phyloP scores from a whole-genome alignment of 2,888 invertebrate species.

The Vannuccia rotundouncinata region DNA sequence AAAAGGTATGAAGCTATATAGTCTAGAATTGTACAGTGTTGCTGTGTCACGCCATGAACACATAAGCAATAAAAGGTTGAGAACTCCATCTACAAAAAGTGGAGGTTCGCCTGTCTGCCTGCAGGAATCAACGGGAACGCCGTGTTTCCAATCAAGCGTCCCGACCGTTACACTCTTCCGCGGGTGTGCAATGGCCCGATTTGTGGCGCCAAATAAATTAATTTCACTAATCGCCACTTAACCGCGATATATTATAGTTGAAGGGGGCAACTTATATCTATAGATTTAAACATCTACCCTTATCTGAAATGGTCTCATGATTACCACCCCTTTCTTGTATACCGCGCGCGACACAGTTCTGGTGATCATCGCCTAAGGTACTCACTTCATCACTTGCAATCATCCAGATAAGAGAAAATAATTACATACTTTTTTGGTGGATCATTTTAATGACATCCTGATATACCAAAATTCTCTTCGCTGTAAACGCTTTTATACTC shows the following conservation, averaged over 20 bases:
- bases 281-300: too few relatives aligned
- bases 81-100: too few relatives aligned
- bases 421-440: not conserved
- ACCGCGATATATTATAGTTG: not conserved
- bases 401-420: slow-evolving; percentile 1
- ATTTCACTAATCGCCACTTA: slow-evolving; percentile 10
- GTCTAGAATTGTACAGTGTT: too few relatives aligned
- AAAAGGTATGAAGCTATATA: too few relatives aligned
- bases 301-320: too few relatives aligned
- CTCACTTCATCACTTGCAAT: slow-evolving; percentile 23
- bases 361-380: slow-evolving; percentile 8
- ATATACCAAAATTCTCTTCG: not conserved
- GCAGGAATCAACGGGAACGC: too few relatives aligned
- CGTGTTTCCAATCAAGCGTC: too few relatives aligned
- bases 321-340: slow-evolving; percentile 12
- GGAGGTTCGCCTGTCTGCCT: too few relatives aligned
- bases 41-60: too few relatives aligned
- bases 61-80: too few relatives aligned
- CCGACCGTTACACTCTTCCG: too few relatives aligned
- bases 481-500: not conserved
- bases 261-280: not conserved
- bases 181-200: slow-evolving; percentile 23
- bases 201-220: not conserved
- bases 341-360: not conserved
- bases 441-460: not conserved